Conservation (phyloP, 2,888 invertebrate genomes). For the Pomacea canaliculata region DNA sequence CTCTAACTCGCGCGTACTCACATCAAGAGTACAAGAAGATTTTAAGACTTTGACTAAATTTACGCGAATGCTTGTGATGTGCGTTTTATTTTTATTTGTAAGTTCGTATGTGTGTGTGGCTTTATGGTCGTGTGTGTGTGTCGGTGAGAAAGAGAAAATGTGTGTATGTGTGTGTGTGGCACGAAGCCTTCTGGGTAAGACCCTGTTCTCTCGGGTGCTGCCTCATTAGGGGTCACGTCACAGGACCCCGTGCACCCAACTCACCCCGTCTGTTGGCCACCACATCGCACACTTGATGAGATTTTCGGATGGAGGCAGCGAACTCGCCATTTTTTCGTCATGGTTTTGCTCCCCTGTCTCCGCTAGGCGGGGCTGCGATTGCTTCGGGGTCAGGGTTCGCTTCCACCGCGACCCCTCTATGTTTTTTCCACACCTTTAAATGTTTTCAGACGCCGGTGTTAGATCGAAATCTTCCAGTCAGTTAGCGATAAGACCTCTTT, state of each 20-base stretch:
- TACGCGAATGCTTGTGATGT: too few relatives aligned
- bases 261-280: constrained; percentile 3
- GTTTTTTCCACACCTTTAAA: not conserved
- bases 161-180: not conserved
- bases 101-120: too few relatives aligned
- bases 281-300: constrained; percentile 4
- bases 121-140: too few relatives aligned
- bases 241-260: not conserved
- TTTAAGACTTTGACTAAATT: too few relatives aligned
- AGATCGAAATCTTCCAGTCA: too few relatives aligned
- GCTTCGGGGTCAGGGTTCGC: constrained; percentile 14
- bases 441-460: too few relatives aligned
- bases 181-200: not conserved
- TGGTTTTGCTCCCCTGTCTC: constrained; percentile 13
- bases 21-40: too few relatives aligned
- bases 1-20: too few relatives aligned
- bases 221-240: not conserved
- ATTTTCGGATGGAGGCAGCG: constrained; percentile 4
- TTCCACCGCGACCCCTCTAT: constrained; percentile 7
- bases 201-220: not conserved
- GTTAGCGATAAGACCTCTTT: too few relatives aligned
- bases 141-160: too few relatives aligned
- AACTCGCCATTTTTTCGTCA: constrained; percentile 17
- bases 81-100: too few relatives aligned
- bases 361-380: constrained; percentile 16